Evolutionary conservation across 2,113 vertebrate genomes (phyloP).

Genomic region (Microcebus griseorufus): DNA sequence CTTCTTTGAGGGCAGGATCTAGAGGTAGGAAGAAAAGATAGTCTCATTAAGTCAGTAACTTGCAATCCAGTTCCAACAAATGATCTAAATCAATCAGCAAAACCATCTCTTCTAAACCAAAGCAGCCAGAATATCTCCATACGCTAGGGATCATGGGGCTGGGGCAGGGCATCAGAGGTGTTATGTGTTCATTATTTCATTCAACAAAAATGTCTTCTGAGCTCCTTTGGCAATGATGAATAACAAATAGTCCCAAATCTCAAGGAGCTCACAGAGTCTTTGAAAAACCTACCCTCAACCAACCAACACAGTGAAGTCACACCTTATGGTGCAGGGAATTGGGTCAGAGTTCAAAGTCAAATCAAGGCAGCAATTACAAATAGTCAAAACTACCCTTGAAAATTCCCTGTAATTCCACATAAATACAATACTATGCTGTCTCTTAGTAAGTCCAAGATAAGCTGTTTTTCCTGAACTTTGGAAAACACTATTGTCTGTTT

Average conservation of each 20-base stretch:
- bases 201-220: slow-evolving; percentile 6
- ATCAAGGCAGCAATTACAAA: neutral
- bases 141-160: neutral
- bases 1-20: neutral
- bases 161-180: neutral
- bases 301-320: neutral
- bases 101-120: neutral
- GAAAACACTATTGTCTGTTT: neutral
- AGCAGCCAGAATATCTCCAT: neutral
- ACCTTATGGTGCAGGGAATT: neutral
- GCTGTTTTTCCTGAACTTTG: neutral
- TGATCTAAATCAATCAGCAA: neutral
- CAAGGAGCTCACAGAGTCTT: neutral
- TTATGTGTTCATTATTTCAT: neutral
- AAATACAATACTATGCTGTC: neutral
- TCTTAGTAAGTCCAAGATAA: neutral
- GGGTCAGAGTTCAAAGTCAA: neutral
- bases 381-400: neutral
- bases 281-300: neutral
- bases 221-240: neutral
- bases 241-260: neutral
- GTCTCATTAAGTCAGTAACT: neutral
- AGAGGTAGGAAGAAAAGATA: neutral
- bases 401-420: slow-evolving; percentile 23
- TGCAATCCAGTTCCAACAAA: neutral